phyloP scores from a whole-genome alignment of 2,113 vertebrate species.

The Tichodroma muraria region DNA sequence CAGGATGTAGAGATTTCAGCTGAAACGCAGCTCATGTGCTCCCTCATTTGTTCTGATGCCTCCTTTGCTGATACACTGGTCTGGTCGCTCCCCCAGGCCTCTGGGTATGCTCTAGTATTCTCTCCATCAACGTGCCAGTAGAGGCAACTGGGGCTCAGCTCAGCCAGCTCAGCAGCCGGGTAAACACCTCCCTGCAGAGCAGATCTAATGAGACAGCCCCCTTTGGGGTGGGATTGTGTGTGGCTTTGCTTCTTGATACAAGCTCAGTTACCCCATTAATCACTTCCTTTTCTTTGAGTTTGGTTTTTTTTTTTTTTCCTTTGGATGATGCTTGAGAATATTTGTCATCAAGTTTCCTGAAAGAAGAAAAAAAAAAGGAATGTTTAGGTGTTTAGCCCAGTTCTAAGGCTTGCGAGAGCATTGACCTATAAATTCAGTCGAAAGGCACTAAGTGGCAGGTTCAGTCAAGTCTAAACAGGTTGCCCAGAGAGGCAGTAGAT shows the following conservation, averaged over 20 bases:
- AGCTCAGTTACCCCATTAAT: neutral
- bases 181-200: neutral
- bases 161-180: neutral
- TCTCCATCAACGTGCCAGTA: neutral
- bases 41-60: neutral
- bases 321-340: neutral
- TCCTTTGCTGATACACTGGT: neutral
- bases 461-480: neutral
- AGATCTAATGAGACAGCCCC: neutral
- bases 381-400: neutral
- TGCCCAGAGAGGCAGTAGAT: neutral
- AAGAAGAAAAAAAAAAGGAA: neutral
- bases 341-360: neutral
- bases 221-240: neutral
- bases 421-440: neutral
- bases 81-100: neutral
- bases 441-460: neutral
- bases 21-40: neutral
- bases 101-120: neutral
- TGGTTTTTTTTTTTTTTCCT: neutral
- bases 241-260: neutral
- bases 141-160: neutral
- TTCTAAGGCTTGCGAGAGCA: neutral
- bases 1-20: neutral
- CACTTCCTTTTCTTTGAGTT: neutral